phyloP scores from a whole-genome alignment of 2,888 invertebrate genomes.

The Noctua comes region DNA sequence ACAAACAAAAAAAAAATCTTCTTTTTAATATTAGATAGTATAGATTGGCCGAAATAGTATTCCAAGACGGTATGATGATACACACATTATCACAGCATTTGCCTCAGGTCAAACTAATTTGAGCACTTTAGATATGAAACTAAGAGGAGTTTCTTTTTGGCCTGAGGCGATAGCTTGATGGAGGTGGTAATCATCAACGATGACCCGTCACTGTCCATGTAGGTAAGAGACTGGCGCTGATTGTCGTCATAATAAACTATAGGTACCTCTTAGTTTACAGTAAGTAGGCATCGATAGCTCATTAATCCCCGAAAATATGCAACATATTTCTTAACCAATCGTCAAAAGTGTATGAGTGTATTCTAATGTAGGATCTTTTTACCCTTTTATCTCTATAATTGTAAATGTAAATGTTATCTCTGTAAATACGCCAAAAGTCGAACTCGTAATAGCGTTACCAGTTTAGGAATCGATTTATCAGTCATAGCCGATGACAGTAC shows the following conservation, averaged over 20 bases:
- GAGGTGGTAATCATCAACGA: slow-evolving; percentile 21
- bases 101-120: slow-evolving; percentile 53
- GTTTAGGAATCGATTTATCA: too few species aligned
- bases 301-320: background rate
- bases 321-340: too few species aligned
- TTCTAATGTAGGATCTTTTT: too few species aligned
- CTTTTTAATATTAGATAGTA: too few species aligned
- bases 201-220: slow-evolving; percentile 14
- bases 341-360: too few species aligned
- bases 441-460: too few species aligned
- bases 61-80: slow-evolving; percentile 3
- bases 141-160: slow-evolving; percentile 51
- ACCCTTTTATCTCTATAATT: too few species aligned
- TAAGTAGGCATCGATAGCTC: background rate
- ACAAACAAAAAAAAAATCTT: too few species aligned
- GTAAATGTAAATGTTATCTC: too few species aligned
- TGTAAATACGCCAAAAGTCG: too few species aligned
- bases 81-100: background rate
- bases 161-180: slow-evolving; percentile 38
- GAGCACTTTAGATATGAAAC: slow-evolving; percentile 35
- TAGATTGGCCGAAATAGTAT: background rate
- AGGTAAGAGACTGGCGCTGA: background rate
- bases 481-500: too few species aligned
- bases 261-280: background rate
- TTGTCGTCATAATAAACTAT: background rate